Base-by-base conservation (phyloP, 1,140 invertebrate species). In the Brachionus sp. region DNA sequence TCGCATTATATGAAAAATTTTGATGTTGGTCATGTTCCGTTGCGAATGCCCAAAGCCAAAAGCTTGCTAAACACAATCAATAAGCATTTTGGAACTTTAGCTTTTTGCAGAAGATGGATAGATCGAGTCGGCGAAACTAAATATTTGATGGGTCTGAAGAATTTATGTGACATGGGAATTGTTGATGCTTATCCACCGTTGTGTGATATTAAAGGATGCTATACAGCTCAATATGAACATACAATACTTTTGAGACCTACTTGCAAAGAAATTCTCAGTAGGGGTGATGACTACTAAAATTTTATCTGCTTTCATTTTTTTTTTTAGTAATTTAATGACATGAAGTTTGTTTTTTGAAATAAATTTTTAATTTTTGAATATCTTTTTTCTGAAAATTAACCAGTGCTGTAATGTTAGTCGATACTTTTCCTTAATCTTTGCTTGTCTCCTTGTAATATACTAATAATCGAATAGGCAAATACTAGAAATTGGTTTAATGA, bases 1-100 rank as follows among this genome's bases (percentile, higher is more conserved):
- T 98, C 96, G 37, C 98, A 99, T 90, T 99, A 99, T 87, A 99
- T 99, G 97, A 99, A 98, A 89, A 97, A 97, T 87, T 99, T 94
- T 89, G 96, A 99, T 86, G 92, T 93, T 88, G 93, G 94, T 83
- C 96, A 94, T 90, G 94, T 97, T 53, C 95, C 95, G 77, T 88
- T 98, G 50, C 88, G 91, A 87, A 88, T 97, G 82, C 92, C 93
- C 86, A 95, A 94, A 84, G 98, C 96, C 1, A 98, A 98, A 88
- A 92, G 94, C 83, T 90, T 99, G 7, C 90, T 99, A 64, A 95
- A 94, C 87, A 91, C 93, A n/a, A 98, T 99, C 86, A 98, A 98
- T 88, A 95, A 98, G 87, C 93, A 98, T 88, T 99, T 99, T 88
- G 93, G 96, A 73, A 99, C 98, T 0, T 90, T 99, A 84, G 97